Conservation (phyloP, 2,113 vertebrate species). For the Hiodon alosoides region DNA sequence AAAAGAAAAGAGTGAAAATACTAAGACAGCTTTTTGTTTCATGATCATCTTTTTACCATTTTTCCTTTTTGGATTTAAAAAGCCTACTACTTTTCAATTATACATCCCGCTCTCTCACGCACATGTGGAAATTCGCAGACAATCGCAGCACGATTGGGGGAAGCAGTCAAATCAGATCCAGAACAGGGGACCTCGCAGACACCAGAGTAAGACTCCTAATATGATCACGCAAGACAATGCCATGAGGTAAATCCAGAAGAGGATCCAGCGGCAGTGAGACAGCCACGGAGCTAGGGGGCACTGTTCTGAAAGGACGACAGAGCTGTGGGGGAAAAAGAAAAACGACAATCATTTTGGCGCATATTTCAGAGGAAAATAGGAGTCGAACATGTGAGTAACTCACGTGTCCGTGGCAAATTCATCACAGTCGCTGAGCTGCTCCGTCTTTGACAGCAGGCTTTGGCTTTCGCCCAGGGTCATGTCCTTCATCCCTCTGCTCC, state of each 20-base stretch:
- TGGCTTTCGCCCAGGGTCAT: slow-evolving; percentile 19
- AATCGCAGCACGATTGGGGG: no score
- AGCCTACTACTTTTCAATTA: no score
- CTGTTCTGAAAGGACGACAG: slow-evolving; percentile 8
- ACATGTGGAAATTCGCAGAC: no score
- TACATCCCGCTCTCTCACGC: no score
- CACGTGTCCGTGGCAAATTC: slow-evolving; percentile 32
- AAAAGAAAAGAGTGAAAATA: no score
- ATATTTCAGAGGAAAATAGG: neutral
- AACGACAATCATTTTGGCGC: no score
- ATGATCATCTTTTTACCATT: no score
- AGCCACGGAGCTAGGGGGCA: slow-evolving; percentile 49
- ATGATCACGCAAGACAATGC: slow-evolving; percentile 54
- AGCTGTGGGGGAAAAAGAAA: neutral
- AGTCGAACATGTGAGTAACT: slow-evolving; percentile 11
- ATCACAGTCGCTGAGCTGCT: slow-evolving; percentile 19
- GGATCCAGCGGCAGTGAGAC: slow-evolving; percentile 50
- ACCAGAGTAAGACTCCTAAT: slow-evolving; percentile 46
- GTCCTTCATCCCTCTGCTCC: slow-evolving; percentile 32
- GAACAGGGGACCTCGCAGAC: slow-evolving; percentile 26
- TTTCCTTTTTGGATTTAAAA: no score
- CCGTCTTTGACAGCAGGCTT: slow-evolving; percentile 27
- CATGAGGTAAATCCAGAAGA: slow-evolving; percentile 55
- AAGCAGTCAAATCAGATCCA: slow-evolving; percentile 16
- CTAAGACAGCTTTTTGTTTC: no score